phyloP scores from a whole-genome alignment of 2,113 vertebrate genomes.

The Macaca fascicularis region DNA sequence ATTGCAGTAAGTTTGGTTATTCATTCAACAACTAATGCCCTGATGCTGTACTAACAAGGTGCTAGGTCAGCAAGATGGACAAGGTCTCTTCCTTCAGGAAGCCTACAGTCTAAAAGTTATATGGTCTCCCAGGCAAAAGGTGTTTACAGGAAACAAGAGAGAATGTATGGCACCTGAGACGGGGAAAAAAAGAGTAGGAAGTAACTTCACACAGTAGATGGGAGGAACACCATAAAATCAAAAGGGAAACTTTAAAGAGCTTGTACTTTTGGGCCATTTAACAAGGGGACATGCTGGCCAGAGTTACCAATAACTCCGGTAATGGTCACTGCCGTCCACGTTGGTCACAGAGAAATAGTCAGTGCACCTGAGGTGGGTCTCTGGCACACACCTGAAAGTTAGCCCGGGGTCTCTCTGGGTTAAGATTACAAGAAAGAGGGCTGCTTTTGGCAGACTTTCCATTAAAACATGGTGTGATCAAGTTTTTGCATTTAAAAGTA shows the following conservation, averaged over 20 bases:
- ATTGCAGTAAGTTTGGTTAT: too few relatives aligned
- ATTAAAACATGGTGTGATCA: not conserved
- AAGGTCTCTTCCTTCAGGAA: not conserved
- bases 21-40: not conserved
- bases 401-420: too few relatives aligned
- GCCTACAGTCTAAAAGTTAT: not conserved
- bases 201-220: accelerated
- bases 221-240: accelerated
- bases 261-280: not conserved
- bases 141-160: not conserved
- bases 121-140: not conserved
- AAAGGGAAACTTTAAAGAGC: not conserved
- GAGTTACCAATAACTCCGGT: not conserved
- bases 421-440: accelerated
- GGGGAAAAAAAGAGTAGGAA: not conserved
- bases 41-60: accelerated
- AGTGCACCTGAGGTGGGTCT: accelerated
- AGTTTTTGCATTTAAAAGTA: not conserved
- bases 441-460: not conserved
- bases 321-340: accelerated
- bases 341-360: not conserved
- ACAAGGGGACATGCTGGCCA: too few relatives aligned
- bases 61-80: accelerated
- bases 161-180: not conserved
- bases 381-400: accelerated